phyloP scores from a whole-genome alignment of 2,888 invertebrate species.

The Hypselothyrea guttata region DNA sequence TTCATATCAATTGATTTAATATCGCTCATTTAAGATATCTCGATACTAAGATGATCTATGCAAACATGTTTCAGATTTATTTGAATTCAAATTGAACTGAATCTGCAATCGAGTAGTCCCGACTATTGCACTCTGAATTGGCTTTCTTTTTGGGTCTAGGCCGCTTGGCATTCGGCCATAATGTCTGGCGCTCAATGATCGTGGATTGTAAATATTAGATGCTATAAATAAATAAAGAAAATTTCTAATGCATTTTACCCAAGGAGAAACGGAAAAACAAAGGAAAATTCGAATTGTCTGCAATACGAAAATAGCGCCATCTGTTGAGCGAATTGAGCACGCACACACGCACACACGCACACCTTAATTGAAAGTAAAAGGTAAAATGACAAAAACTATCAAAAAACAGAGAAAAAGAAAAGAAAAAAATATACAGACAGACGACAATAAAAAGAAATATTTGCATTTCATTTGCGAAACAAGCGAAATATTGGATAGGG shows the following conservation, averaged over 20 bases:
- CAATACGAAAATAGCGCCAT: constrained; percentile 27
- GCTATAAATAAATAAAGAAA: constrained; percentile 20
- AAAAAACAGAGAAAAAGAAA: constrained; percentile 6
- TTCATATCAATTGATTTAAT: too few relatives aligned
- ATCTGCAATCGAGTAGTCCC: neutral
- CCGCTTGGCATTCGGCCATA: constrained; percentile 32
- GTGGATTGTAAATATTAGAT: constrained; percentile 1
- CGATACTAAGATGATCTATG: too few relatives aligned
- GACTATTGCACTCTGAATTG: neutral
- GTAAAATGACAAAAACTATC: constrained; percentile 11
- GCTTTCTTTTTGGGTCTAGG: constrained; percentile 51
- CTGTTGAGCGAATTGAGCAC: constrained; percentile 15
- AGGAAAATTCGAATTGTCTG: constrained; percentile 1
- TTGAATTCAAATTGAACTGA: too few relatives aligned
- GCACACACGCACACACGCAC: neutral
- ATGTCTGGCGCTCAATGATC: constrained; percentile 21
- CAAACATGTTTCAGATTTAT: too few relatives aligned
- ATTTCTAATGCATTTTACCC: neutral
- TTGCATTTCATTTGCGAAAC: constrained; percentile 49
- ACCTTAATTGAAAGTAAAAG: constrained; percentile 15
- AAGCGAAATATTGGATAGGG: constrained; percentile 5
- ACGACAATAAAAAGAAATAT: constrained; percentile 27
- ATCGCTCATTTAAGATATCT: too few relatives aligned
- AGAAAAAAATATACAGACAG: neutral
- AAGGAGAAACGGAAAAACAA: too few relatives aligned